A percentile compares a stretch with the other conserved stretches of the same genome.
phyloP scores from a whole-genome alignment of 2,113 vertebrate species.

The Stigmatopora argus region DNA sequence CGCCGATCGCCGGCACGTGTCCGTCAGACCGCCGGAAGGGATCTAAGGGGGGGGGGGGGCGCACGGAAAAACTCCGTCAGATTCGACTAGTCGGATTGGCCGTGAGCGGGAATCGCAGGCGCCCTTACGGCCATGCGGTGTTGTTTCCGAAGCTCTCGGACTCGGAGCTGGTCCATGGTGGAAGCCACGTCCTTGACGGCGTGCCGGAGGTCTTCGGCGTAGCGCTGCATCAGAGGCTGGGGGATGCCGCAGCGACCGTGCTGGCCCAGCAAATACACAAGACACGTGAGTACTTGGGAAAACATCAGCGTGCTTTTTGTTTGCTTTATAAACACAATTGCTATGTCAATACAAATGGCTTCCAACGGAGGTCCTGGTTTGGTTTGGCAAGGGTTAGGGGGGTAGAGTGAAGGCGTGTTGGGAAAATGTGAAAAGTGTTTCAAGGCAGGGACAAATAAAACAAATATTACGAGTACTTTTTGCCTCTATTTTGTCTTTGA shows the following conservation, averaged over 20 bases:
- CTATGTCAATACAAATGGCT: not conserved
- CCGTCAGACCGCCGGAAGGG: conserved; percentile 87
- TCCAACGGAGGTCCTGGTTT: conserved; percentile 11
- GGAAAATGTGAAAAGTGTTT: conserved; percentile 2
- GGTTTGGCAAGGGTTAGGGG: conserved; percentile 9
- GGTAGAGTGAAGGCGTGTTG: conserved; percentile 11
- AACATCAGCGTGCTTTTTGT: not conserved
- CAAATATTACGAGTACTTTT: not conserved
- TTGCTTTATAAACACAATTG: not conserved
- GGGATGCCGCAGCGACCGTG: conserved; percentile 95
- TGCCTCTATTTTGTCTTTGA: too few species aligned
- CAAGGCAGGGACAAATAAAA: not conserved
- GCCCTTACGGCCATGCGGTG: conserved; percentile 95
- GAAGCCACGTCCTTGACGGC: conserved; percentile 81
- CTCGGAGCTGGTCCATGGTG: conserved; percentile 86
- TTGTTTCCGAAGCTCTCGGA: conserved; percentile 88
- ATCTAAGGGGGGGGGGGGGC: conserved; percentile 80
- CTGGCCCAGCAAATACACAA: conserved; percentile 43
- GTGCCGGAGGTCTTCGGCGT: conserved; percentile 85
- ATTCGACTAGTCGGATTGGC: too few species aligned
- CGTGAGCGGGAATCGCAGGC: not conserved
- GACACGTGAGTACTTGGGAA: not conserved
- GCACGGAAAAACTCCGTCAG: not conserved
- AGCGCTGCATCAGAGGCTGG: conserved; percentile 85
- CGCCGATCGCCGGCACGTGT: conserved; percentile 84